Conservation (phyloP, 1,140 invertebrate genomes). For the Eciton burchellii region DNA sequence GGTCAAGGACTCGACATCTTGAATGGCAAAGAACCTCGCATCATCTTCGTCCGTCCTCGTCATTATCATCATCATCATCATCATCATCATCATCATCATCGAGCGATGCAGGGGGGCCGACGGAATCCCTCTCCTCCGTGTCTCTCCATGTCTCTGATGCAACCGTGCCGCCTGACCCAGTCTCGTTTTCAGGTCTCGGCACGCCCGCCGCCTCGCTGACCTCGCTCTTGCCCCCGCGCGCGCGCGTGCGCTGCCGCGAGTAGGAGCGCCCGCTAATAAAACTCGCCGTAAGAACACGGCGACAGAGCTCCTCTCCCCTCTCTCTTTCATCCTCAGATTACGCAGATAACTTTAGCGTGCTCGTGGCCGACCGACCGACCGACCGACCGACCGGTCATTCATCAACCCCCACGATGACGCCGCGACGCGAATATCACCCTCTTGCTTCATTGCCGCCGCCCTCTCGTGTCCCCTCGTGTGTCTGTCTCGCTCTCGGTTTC, state of each 20-base stretch:
- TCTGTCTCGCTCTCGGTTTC: constrained; percentile 29
- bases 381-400: constrained; percentile 74
- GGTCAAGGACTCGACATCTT: constrained; percentile 78
- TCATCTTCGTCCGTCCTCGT: constrained; percentile 7
- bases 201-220: constrained; percentile 73
- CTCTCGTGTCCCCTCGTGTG: not conserved
- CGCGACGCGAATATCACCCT: constrained; percentile 45
- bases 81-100: not conserved
- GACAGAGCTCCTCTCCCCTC: constrained; percentile 15
- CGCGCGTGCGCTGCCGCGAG: constrained; percentile 28
- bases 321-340: constrained; percentile 81
- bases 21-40: constrained; percentile 38
- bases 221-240: constrained; percentile 80
- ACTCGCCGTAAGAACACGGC: constrained; percentile 76
- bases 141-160: constrained; percentile 73
- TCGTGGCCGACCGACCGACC: constrained; percentile 77
- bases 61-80: not conserved
- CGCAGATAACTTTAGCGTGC: constrained; percentile 82
- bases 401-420: constrained; percentile 77
- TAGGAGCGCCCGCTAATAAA: constrained; percentile 74
- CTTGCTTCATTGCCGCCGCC: not conserved
- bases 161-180: constrained; percentile 79
- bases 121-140: not conserved
- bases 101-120: constrained; percentile 22
- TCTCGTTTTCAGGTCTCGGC: constrained; percentile 74